Conservation (phyloP, 2,797 vertebrate genomes). For the Netta rufina region DNA sequence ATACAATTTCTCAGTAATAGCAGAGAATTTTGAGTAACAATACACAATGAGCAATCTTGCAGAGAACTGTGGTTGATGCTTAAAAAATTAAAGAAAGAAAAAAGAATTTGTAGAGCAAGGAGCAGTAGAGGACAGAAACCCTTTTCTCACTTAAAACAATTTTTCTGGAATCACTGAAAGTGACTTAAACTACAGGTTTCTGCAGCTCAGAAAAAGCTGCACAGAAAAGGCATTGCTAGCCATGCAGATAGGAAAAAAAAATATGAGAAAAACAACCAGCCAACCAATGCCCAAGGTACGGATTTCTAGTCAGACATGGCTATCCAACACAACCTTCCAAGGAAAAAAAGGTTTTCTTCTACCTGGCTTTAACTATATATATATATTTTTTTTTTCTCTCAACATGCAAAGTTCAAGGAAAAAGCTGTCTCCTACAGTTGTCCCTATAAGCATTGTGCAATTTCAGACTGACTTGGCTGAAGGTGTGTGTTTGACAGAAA, state of each 20-base stretch:
- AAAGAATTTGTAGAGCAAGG: not conserved
- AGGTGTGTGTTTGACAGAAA: not conserved
- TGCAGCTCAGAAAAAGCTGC: not conserved
- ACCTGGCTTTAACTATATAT: not conserved
- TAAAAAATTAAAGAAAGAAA: not conserved
- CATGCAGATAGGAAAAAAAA: rapidly evolving
- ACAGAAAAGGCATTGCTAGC: not conserved
- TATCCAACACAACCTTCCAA: not conserved
- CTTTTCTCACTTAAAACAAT: not conserved
- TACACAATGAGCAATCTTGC: not conserved
- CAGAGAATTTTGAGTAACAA: not conserved
- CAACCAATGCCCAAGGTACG: not conserved
- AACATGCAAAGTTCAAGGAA: not conserved
- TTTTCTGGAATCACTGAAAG: not conserved
- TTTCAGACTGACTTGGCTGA: not conserved
- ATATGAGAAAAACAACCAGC: no score
- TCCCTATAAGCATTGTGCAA: not conserved
- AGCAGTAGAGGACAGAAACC: not conserved
- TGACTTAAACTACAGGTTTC: not conserved
- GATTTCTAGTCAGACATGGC: not conserved
- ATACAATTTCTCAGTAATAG: not conserved
- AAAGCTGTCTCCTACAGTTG: not conserved
- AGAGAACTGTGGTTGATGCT: not conserved
- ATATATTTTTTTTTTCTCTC: no score
- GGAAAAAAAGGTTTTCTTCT: not conserved